Base-by-base conservation (phyloP, 2,113 vertebrate genomes). In the Mormyrus lacerda region DNA sequence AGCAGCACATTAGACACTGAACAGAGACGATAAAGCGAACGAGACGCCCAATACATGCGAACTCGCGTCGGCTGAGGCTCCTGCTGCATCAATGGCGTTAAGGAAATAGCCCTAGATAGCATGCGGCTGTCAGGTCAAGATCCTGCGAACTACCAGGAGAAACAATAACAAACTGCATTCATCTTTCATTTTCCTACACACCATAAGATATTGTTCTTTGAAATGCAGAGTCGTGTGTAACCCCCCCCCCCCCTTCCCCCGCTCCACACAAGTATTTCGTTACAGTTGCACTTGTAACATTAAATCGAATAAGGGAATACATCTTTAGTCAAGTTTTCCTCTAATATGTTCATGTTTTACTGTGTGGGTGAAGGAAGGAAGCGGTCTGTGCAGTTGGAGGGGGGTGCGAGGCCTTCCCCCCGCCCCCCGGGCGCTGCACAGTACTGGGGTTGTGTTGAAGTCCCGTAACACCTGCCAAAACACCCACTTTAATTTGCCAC, bases 251-350 rank as follows among this genome's bases (percentile, higher is more conserved):
- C 24, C 11, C 17, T 44, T 5, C 73, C 9, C 17, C 17, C 17
- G 42, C 82, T n/a, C 82, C 9, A n/a, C 44, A 47, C 15, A 45
- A 47, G 82, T 47, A 84, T 84, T 47, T 47, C 8, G 82, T 84
- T 47, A 45, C 82, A 24, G 82, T 47, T 84, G 82, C 44, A 84
- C 82, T 84, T 79, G 42, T 84, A 84, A 44, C 44, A 84, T 84
- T 84, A 47, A 84, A 47, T 84, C 82, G 82, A 84, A 84, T 84
- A 84, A 84, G 45, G 42, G 82, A 84, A 45, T 84, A 84, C 82
- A 24, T 84, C 82, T 84, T 79, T 47, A 47, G 82, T 84, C 82
- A 84, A 84, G 82, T 45, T 84, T 47, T 84, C 82, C 47, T 47
- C 21, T 84, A 84, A 47, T 84, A 84, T 84, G 35, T 47, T 84